phyloP scores from a whole-genome alignment of 2,797 vertebrate genomes.

The Anableps anableps region DNA sequence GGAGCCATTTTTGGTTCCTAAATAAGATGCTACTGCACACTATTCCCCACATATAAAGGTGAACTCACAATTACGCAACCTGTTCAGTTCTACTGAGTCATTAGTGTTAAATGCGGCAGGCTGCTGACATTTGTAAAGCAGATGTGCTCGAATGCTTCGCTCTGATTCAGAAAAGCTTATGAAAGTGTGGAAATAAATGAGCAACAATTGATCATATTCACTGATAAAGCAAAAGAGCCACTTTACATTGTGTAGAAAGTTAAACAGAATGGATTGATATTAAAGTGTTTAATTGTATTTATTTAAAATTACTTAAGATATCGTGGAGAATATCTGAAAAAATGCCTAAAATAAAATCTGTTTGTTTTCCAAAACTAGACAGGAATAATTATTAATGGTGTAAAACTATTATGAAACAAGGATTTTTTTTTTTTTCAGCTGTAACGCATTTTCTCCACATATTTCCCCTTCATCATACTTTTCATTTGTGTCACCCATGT shows the following conservation, averaged over 20 bases:
- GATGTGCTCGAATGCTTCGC: too few species aligned
- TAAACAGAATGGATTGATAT: not conserved
- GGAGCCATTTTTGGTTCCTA: constrained; percentile 15
- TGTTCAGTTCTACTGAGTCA: not conserved
- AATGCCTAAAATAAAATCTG: too few species aligned
- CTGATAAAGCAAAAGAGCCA: not conserved
- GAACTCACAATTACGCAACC: not conserved
- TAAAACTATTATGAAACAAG: too few species aligned
- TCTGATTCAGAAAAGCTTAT: not conserved
- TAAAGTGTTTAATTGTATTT: too few species aligned
- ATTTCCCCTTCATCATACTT: too few species aligned
- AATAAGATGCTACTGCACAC: constrained; percentile 9
- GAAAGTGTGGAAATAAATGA: not conserved
- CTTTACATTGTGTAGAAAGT: not conserved
- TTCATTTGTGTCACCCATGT: not conserved
- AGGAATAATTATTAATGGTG: too few species aligned
- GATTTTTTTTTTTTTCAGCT: too few species aligned
- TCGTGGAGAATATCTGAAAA: too few species aligned
- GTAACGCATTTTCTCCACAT: too few species aligned
- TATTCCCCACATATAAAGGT: not conserved
- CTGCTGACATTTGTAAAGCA: not conserved
- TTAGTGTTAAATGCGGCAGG: not conserved
- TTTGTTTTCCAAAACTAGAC: too few species aligned
- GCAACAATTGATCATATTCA: not conserved
- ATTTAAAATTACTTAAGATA: too few species aligned